Evolutionary conservation across 2,888 invertebrate species (phyloP), one percentile per base, ranked within the genome.

Genomic region (Nephrocerus scutellatus): DNA sequence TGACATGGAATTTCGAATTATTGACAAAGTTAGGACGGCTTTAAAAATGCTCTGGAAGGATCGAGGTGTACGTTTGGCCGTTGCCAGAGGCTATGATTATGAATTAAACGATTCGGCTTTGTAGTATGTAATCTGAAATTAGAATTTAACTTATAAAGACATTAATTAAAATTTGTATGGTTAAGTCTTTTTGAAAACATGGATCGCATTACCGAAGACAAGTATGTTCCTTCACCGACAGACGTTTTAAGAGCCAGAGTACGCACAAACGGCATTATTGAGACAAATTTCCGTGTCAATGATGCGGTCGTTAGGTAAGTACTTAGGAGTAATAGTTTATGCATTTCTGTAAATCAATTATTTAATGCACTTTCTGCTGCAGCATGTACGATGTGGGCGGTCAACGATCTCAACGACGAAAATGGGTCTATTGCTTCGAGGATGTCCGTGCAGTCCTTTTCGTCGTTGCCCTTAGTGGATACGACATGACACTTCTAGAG

Each of bases 381-480:
- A 74, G 76, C 52, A 75, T 79, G 75, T 79, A 76, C 55, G 79
- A 79, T 62, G 78, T 79, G 20, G 79, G 79, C 16, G 79, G 79
- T 36, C 79, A 79, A 56, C 63, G 79, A 55, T 78, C 77, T 43
- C 78, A 79, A 59, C 59, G 79, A 29, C 64, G 75, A 37, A 79
- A 79, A 57, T 79, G 79, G 79, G 79, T 79, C 51, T 77, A 78
- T 55, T 79, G 78, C 59, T 79, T 79, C 59, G 78, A 79, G 56
- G 77, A 79, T 59, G 78, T 79, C 3, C 67, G 73, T 50, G 76
- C 78, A 13, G 74, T 79, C 3, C 57, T 79, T 28, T 79, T 77
- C 65, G 79, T 79, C 13, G 76, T 76, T 12, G 76, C 79, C 1
- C 63, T 79, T 7, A 79, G 79, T 60, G 77, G 77, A 28, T 79